Evolutionary conservation across 2,888 invertebrate species (phyloP), one percentile per base, ranked within the genome.

Genomic region (Rugalucina vietnamica): DNA sequence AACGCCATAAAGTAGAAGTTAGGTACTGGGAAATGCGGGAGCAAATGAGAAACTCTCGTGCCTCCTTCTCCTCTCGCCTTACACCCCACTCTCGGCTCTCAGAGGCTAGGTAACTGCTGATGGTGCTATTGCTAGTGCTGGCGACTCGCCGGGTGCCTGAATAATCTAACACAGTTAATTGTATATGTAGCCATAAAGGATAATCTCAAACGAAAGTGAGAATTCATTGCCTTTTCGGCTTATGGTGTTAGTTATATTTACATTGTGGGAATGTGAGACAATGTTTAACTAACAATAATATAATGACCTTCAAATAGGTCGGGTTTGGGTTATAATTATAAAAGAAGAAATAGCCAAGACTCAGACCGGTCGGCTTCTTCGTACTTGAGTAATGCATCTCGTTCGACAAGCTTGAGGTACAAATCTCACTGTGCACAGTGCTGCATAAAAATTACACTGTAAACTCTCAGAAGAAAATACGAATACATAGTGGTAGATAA

Each of bases 321-420:
- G 18, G 24, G 65, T 70, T 54, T 57, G 18, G 37, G 21, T 27
- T 37, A 21, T 14, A 73, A 34, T 29, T 54, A 27, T 34, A n/a
- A 60, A 32, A 37, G 81, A 77, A 72, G 73, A 71, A 32, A 57
- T 34, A 76, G 76, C 3, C 14, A 76, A 29, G 27, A 21, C 14
- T 81, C 81, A 21, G 43, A 43, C 27, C 65, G 49, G 27, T 71
- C 76, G 0, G 57, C 76, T n/a, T 32, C 70, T 5, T 24, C 50
- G 3, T 60, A 54, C 0, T 57, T 54, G 70, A 80, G 36, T 70
- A 74, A 77, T 70, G 79, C 77, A 4, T 82, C 85, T 73, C 65
- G 85, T 36, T 39, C 54, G 3, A 54, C 85, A 4, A 85, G 85
- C 71, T 49, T 85, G 49, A 85, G 85, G 85, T 85, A 85, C 37